These are phyloP conservation scores for Aplidium turbinatum DNA, from an alignment of 23 tunicate genomes.

Conservation along the genomic window DNA sequence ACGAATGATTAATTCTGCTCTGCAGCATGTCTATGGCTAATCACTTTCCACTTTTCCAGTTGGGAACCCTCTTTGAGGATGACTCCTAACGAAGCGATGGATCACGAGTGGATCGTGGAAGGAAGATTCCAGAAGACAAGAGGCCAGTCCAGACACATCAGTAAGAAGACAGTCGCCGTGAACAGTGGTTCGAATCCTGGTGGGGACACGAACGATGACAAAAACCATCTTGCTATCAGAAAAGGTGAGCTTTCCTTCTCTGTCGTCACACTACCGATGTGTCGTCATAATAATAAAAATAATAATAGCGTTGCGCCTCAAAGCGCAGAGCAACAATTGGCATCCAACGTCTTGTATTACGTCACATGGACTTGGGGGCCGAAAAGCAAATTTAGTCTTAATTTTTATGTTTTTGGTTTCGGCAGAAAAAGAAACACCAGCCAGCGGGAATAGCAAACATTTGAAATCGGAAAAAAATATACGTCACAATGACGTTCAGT, in stretches of 20 bases:
- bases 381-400: too few species aligned
- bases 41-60: conserved; percentile 26
- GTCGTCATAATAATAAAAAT: too few species aligned
- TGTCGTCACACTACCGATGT: too few species aligned
- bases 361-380: too few species aligned
- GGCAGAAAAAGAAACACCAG: conserved; percentile 15
- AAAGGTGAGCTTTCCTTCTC: too few species aligned
- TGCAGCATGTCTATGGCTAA: too few species aligned
- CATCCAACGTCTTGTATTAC: too few species aligned
- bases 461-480: conserved; percentile 14
- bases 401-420: too few species aligned
- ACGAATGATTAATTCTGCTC: too few species aligned
- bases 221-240: conserved; percentile 18
- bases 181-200: background rate
- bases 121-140: conserved; percentile 78
- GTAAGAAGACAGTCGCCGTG: conserved; percentile 7
- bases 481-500: background rate
- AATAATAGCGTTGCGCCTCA: too few species aligned
- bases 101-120: conserved; percentile 90
- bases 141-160: conserved; percentile 69
- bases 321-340: too few species aligned
- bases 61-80: conserved; percentile 81
- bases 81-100: conserved; percentile 93
- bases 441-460: conserved; percentile 9
- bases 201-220: background rate